phyloP scores from a whole-genome alignment of 2,113 vertebrate genomes.

The Isichthys henryi region DNA sequence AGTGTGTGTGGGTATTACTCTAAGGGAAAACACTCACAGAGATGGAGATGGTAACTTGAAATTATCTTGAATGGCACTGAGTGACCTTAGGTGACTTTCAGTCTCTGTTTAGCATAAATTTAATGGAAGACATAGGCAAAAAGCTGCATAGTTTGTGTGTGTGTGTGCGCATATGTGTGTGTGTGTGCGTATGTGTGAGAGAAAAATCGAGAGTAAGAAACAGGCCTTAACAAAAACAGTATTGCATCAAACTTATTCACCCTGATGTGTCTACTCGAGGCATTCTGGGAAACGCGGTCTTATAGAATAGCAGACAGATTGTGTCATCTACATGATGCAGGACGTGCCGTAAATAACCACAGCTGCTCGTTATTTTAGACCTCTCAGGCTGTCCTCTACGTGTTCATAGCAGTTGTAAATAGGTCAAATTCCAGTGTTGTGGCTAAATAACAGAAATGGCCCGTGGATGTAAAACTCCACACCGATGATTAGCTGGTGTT shows the following conservation, averaged over 20 bases:
- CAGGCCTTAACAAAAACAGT: background rate
- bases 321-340: background rate
- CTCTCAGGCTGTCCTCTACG: background rate
- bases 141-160: background rate
- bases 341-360: background rate
- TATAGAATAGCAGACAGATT: conserved; percentile 6
- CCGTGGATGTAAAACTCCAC: background rate
- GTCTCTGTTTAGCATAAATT: conserved; percentile 41
- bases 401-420: background rate
- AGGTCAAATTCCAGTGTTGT: background rate
- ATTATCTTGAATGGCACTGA: conserved; percentile 57
- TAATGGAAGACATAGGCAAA: conserved; percentile 40
- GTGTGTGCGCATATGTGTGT: background rate
- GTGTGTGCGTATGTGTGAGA: background rate
- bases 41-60: conserved; percentile 57
- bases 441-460: background rate
- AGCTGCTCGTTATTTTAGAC: background rate
- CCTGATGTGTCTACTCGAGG: background rate
- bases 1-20: background rate
- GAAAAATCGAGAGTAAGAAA: background rate
- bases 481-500: background rate
- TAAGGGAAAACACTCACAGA: background rate
- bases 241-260: background rate
- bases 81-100: conserved; percentile 6
- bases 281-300: background rate